Evolutionary conservation across 2,888 invertebrate species (phyloP), one percentile per base, ranked within the genome.

Genomic region (Macrosiphum euphorbiae): DNA sequence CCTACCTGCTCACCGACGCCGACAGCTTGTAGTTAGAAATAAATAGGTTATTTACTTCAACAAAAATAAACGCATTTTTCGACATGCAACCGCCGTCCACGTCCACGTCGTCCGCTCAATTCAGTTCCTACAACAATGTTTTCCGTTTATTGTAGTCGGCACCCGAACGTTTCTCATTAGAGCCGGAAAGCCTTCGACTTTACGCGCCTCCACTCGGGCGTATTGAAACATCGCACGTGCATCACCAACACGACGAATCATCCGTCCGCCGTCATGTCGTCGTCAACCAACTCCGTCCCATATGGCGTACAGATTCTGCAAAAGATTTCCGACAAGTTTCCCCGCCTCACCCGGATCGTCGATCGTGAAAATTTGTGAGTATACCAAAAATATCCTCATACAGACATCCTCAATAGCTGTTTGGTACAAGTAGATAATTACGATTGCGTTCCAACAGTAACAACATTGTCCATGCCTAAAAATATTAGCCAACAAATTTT

Each of bases 261-360:
- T 50, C 67, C n/a, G 44, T 67, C 58, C 26, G 50, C 20, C 41
- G 13, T 44, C 52, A 88, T 78, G 92, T 44, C 94, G 28, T 90
- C 90, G 2, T 0, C 90, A 10, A 47, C n/a, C 20, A 86, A 86
- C 90, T 61, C 90, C 24, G 50, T 86, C 61, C 94, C 94, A 10
- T 87, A 61, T 41, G 94, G 94, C 28, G 86, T 94, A n/a, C 94
- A 94, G 52, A 24, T 94, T 20, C 88, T 94, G 41, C 94, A 94
- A 52, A 94, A 94, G 41, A 16, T 90, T 50, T 87, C 90, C 5
- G 20, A 86, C 52, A 94, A 90, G 50, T 94, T 35, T 52, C 50
- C 94, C 52, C n/a, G 26, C 4, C 28, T 94, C 47, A 87, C 13
- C 35, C 52, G 41, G 0, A 52, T 28, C 24, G 24, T 86, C 41